phyloP scores from a whole-genome alignment of 1,140 invertebrate genomes.

The Euwallacea similis region DNA sequence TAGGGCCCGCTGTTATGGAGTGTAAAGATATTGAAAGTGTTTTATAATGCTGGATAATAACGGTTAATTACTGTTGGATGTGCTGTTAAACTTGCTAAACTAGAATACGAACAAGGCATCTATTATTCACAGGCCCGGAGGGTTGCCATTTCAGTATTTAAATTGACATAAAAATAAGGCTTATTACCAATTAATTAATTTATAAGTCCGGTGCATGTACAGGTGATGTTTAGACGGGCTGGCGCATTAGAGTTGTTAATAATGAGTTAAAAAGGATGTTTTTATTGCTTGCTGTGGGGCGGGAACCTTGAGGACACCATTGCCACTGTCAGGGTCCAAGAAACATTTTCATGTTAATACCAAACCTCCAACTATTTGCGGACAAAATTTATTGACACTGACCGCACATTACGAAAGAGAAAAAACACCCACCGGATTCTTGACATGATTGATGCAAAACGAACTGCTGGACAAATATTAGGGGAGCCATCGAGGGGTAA shows the following conservation, averaged over 20 bases:
- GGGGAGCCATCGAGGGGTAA: constrained; percentile 31
- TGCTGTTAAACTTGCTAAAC: background rate
- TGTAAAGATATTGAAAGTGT: too few species aligned
- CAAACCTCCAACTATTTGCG: background rate
- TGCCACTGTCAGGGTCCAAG: too few species aligned
- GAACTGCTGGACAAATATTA: constrained; percentile 27
- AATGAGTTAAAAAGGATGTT: too few species aligned
- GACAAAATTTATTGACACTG: background rate
- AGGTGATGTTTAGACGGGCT: background rate
- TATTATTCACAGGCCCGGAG: background rate
- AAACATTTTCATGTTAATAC: too few species aligned
- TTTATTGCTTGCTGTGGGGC: too few species aligned
- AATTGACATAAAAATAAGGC: background rate
- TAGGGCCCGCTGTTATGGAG: background rate
- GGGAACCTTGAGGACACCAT: too few species aligned
- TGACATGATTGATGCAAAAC: constrained; percentile 36
- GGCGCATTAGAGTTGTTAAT: too few species aligned
- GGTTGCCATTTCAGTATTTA: constrained; percentile 1
- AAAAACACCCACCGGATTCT: constrained; percentile 8
- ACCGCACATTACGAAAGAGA: constrained; percentile 3
- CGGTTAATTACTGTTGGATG: background rate
- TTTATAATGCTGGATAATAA: background rate
- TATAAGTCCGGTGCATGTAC: background rate
- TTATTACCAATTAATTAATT: constrained; percentile 2
- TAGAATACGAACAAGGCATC: background rate